phyloP scores from a whole-genome alignment of 2,888 invertebrate species.

The Dyspetes luteomarginatus region DNA sequence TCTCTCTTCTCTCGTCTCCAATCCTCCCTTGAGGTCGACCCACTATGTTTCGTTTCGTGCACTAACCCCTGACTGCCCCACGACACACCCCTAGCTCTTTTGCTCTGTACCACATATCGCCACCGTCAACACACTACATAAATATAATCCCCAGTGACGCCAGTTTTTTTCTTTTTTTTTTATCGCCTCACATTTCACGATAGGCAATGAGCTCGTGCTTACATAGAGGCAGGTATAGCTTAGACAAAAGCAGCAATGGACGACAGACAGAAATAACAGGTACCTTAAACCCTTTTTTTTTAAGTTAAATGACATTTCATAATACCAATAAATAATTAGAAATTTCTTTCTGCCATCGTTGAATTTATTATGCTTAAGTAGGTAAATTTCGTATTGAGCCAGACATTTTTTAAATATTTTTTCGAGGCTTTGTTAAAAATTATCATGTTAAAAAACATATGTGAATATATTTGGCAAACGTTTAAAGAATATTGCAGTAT shows the following conservation, averaged over 20 bases:
- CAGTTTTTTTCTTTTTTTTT: constrained; percentile 66
- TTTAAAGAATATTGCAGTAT: too few species aligned
- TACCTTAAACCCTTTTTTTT: not conserved
- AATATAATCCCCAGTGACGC: constrained; percentile 74
- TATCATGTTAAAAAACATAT: too few species aligned
- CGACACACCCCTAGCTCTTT: constrained; percentile 62
- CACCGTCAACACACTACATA: constrained; percentile 58
- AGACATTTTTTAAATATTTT: too few species aligned
- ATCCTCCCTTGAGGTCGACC: constrained; percentile 35
- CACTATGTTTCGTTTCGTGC: constrained; percentile 37
- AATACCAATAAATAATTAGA: not conserved
- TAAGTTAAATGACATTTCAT: not conserved
- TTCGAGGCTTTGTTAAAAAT: too few species aligned
- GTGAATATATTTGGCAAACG: too few species aligned
- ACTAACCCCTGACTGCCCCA: constrained; percentile 64
- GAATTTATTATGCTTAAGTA: too few species aligned
- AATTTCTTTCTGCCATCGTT: too few species aligned
- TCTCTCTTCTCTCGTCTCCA: constrained; percentile 40
- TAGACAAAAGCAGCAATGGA: not conserved
- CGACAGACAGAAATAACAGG: constrained; percentile 1
- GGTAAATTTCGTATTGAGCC: too few species aligned
- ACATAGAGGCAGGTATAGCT: constrained; percentile 24
- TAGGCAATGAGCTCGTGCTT: constrained; percentile 1
- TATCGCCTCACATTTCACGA: constrained; percentile 80
- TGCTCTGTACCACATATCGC: constrained; percentile 43